Evolutionary conservation across 2,113 vertebrate species (phyloP).

Genomic region (Seriola rivoliana): DNA sequence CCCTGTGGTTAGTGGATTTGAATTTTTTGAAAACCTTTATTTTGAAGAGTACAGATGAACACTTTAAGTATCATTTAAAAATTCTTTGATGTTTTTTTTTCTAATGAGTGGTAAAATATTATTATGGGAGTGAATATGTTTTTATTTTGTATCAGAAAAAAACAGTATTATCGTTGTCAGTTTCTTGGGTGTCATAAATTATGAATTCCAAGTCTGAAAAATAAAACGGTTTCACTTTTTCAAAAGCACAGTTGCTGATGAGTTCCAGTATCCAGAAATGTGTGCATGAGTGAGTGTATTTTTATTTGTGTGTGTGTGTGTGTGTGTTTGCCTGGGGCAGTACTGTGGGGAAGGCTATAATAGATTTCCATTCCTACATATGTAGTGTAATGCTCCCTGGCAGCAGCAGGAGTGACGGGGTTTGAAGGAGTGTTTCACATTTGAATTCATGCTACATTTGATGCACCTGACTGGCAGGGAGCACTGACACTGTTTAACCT

Average conservation of each 20-base stretch:
- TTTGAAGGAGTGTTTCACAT: conserved; percentile 52
- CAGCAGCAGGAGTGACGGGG: conserved; percentile 34
- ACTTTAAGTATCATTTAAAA: too few species aligned
- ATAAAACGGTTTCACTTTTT: conserved; percentile 20
- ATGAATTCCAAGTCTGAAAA: conserved; percentile 22
- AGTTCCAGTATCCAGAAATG: conserved; percentile 16
- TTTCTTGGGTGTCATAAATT: background rate
- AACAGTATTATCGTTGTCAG: background rate
- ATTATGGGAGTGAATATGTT: background rate
- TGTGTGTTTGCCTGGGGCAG: conserved; percentile 50
- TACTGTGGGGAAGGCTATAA: conserved; percentile 68
- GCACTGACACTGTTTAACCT: conserved; percentile 22
- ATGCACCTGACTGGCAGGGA: conserved; percentile 26
- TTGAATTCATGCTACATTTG: conserved; percentile 51
- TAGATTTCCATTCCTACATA: conserved; percentile 61
- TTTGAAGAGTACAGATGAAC: background rate
- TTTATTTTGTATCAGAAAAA: too few species aligned
- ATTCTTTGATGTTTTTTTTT: too few species aligned
- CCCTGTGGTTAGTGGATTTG: background rate
- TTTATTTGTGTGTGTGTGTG: conserved; percentile 32
- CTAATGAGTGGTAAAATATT: background rate
- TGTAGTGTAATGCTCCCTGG: conserved; percentile 45
- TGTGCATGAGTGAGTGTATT: conserved; percentile 1
- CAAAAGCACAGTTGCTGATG: background rate
- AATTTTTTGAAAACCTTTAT: background rate